phyloP scores from a whole-genome alignment of 2,888 invertebrate genomes.

The Drosophila peninsularis region DNA sequence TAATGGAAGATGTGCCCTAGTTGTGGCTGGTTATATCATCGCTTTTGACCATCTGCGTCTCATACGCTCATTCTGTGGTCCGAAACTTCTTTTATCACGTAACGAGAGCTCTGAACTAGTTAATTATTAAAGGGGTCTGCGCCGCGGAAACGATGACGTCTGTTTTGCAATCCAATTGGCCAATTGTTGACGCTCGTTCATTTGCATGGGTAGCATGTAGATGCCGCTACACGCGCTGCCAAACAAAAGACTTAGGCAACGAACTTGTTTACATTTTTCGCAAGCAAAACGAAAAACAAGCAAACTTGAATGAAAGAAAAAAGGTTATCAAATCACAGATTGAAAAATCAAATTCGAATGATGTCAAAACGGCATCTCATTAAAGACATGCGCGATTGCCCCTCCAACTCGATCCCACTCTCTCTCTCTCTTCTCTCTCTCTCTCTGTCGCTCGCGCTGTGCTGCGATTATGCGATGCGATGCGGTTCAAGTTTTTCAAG shows the following conservation, averaged over 20 bases:
- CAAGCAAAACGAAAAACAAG: constrained; percentile 48
- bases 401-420: not conserved
- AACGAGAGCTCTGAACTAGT: constrained; percentile 10
- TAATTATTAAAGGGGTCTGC: constrained; percentile 16
- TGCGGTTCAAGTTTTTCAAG: constrained; percentile 68
- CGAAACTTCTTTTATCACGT: constrained; percentile 1
- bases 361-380: constrained; percentile 72
- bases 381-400: constrained; percentile 42
- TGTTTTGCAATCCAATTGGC: constrained; percentile 64
- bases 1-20: constrained; percentile 2
- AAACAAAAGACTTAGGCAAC: constrained; percentile 79
- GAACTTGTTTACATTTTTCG: constrained; percentile 78
- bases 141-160: constrained; percentile 58
- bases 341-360: constrained; percentile 49
- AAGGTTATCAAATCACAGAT: constrained; percentile 71
- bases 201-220: constrained; percentile 33
- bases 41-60: not conserved
- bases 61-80: constrained; percentile 1
- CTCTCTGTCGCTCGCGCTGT: not conserved
- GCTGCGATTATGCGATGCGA: constrained; percentile 22
- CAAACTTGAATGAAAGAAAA: constrained; percentile 20
- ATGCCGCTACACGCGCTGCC: constrained; percentile 35
- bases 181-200: constrained; percentile 48
- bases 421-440: not conserved
- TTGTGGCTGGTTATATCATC: not conserved